Conservation (phyloP, 2,113 vertebrate species). For the Cyprichromis sp. region DNA sequence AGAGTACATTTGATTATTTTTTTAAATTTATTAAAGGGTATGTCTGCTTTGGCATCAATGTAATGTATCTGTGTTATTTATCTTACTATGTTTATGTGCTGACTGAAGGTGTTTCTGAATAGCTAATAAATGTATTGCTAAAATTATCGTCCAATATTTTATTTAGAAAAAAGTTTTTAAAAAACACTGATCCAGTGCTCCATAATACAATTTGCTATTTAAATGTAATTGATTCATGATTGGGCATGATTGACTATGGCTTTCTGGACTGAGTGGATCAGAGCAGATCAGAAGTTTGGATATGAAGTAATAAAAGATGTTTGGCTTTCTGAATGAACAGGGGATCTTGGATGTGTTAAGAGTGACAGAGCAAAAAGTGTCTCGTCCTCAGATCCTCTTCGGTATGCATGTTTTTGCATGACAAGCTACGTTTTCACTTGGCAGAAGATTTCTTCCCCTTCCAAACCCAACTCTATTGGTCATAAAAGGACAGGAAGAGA, state of each 20-base stretch:
- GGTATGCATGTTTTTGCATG: neutral
- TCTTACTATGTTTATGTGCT: constrained; percentile 1
- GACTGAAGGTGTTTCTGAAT: constrained; percentile 16
- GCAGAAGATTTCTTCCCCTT: neutral
- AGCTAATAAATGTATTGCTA: neutral
- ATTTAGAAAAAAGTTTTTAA: neutral
- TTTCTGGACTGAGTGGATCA: neutral
- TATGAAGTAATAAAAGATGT: neutral
- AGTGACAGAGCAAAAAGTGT: neutral
- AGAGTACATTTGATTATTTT: neutral
- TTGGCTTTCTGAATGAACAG: neutral
- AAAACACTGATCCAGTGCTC: neutral
- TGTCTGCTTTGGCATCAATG: constrained; percentile 5
- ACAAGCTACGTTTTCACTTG: neutral
- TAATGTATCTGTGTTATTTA: constrained; percentile 11
- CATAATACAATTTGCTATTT: neutral
- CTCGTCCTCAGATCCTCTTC: neutral
- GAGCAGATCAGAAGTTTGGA: neutral
- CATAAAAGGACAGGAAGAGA: neutral
- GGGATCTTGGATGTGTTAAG: neutral
- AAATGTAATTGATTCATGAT: neutral
- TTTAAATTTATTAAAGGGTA: neutral
- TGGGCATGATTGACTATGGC: rapidly evolving
- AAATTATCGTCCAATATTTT: neutral
- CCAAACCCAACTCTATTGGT: neutral